Percentiles rank a stretch among this genome's conserved stretches.
These are phyloP conservation scores for Megastigmus dorsalis DNA, from an alignment of 2,888 invertebrate species.

Conservation along the genomic window DNA sequence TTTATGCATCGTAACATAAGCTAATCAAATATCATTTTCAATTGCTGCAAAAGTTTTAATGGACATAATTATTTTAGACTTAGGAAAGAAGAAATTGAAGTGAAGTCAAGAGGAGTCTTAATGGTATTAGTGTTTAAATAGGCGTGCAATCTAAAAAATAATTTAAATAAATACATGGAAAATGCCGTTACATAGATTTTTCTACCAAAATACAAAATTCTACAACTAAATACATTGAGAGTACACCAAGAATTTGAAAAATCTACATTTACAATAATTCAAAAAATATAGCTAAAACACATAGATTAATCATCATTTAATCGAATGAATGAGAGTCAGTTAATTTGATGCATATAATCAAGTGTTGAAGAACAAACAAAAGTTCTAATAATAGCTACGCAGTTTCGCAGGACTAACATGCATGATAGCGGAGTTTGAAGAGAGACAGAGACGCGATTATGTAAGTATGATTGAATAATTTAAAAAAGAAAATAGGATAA, in stretches of 20 bases:
- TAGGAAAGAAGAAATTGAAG: too few species aligned
- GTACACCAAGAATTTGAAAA: conserved; percentile 5
- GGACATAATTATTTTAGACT: too few species aligned
- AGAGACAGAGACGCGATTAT: conserved; percentile 70
- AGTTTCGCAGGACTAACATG: conserved; percentile 52
- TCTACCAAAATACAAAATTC: neutral
- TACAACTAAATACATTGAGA: conserved; percentile 5
- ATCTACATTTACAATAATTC: neutral
- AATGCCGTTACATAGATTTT: neutral
- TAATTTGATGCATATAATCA: too few species aligned
- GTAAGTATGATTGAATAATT: conserved; percentile 14
- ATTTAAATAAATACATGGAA: neutral
- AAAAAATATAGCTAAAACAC: neutral
- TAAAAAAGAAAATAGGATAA: too few species aligned
- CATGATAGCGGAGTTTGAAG: conserved; percentile 65
- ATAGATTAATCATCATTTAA: neutral
- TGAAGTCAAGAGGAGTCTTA: too few species aligned
- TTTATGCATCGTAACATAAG: too few species aligned
- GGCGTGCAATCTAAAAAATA: conserved; percentile 20
- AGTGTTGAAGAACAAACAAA: too few species aligned
- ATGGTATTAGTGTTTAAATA: neutral
- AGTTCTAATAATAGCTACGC: too few species aligned
- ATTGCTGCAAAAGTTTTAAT: too few species aligned
- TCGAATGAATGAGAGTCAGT: too few species aligned
- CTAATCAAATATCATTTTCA: too few species aligned